These are phyloP conservation scores for Drosophila arizonae DNA, from an alignment of 1,140 invertebrate genomes.

Conservation along the genomic window DNA sequence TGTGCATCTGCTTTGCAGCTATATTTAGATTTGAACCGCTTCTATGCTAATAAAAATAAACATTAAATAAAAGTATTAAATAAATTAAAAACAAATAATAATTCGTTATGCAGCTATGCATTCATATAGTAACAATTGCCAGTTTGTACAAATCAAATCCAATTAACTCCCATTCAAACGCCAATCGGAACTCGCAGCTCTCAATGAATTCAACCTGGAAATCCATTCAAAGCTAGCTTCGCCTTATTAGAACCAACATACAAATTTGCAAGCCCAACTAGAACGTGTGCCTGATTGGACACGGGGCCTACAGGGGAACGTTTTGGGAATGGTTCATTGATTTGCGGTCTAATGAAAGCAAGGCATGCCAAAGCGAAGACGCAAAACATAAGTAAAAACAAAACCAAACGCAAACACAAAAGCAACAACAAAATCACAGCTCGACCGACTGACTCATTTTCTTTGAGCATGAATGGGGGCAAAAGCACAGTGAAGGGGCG, in stretches of 20 bases:
- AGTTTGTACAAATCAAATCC: no score
- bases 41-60: no score
- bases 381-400: constrained; percentile 32
- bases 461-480: constrained; percentile 48
- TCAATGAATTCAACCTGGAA: no score
- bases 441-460: constrained; percentile 77
- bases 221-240: not conserved
- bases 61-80: no score
- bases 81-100: no score
- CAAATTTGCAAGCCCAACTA: constrained; percentile 9
- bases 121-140: no score
- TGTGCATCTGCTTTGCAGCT: no score
- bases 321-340: constrained; percentile 67
- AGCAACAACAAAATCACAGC: constrained; percentile 35
- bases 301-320: constrained; percentile 31
- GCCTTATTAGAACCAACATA: not conserved
- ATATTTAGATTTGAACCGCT: no score
- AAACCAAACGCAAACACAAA: constrained; percentile 24
- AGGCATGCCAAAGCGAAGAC: constrained; percentile 17
- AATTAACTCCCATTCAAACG: no score
- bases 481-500: constrained; percentile 12
- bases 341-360: constrained; percentile 48
- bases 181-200: no score
- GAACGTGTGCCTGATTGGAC: constrained; percentile 21
- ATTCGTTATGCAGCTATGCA: no score